Conservation (phyloP, 1,140 invertebrate genomes). For the Hylaeus anthracinus region DNA sequence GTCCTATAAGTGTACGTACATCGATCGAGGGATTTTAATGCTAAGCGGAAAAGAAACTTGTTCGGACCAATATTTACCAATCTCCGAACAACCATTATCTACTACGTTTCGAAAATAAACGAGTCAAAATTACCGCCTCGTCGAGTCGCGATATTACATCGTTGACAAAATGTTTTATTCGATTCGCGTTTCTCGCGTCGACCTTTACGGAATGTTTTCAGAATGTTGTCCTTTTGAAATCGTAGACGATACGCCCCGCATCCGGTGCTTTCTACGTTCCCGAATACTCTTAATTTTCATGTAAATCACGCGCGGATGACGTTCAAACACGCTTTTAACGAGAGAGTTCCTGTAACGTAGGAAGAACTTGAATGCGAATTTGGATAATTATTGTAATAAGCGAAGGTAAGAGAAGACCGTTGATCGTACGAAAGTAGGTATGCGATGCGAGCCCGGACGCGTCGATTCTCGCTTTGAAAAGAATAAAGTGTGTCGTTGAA, state of each 20-base stretch:
- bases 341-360: not conserved
- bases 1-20: too few relatives aligned
- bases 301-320: constrained; percentile 10
- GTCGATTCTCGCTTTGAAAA: constrained; percentile 9
- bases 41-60: too few relatives aligned
- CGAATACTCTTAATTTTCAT: constrained; percentile 27
- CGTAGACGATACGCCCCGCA: not conserved
- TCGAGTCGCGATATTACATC: too few relatives aligned
- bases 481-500: constrained; percentile 40
- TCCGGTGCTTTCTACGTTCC: constrained; percentile 19
- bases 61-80: too few relatives aligned
- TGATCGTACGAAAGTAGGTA: not conserved
- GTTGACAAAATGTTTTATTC: not conserved
- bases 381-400: constrained; percentile 2
- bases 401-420: not conserved
- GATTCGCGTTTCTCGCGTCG: not conserved
- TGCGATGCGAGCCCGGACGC: not conserved
- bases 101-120: too few relatives aligned
- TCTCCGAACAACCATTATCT: too few relatives aligned
- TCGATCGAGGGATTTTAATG: too few relatives aligned
- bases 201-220: not conserved
- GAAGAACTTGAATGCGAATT: not conserved
- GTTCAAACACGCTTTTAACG: not conserved
- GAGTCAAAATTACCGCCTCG: too few relatives aligned
- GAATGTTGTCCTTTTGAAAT: constrained; percentile 4